Percentiles rank a stretch among this genome's conserved stretches.
Conservation (phyloP, 2,113 vertebrate species). For the Pseudolaguvia tuberculata region DNA sequence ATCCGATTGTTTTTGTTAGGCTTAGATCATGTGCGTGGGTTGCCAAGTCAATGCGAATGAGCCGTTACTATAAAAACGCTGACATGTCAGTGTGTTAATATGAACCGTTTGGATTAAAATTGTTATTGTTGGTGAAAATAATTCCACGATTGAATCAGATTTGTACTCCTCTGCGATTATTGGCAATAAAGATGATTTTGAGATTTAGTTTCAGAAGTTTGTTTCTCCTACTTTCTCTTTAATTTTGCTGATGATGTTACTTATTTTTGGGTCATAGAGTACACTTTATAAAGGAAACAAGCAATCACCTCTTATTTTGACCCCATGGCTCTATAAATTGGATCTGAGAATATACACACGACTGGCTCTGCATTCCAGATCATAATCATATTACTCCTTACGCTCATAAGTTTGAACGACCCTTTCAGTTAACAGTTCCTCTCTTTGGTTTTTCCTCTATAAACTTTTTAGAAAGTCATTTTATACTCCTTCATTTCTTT, state of each 20-base stretch:
- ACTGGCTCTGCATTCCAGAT: background rate
- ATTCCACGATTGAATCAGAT: background rate
- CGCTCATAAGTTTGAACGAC: background rate
- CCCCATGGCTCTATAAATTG: background rate
- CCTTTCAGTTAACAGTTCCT: background rate
- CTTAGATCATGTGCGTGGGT: background rate
- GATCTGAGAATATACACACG: background rate
- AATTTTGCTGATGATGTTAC: background rate
- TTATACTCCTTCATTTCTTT: background rate
- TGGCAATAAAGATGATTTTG: background rate
- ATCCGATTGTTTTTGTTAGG: background rate
- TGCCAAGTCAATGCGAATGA: background rate
- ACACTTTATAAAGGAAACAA: background rate
- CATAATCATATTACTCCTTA: constrained; percentile 1
- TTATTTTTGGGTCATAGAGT: background rate
- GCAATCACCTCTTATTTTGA: constrained; percentile 4
- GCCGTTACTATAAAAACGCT: background rate
- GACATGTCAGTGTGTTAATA: background rate
- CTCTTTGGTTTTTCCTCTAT: background rate
- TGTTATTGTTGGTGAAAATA: background rate
- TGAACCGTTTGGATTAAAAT: background rate
- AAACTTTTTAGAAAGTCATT: constrained; percentile 5
- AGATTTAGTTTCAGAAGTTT: too few relatives aligned
- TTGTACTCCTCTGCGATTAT: too few relatives aligned
- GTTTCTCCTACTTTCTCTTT: background rate